Evolutionary conservation across 2,113 vertebrate genomes (phyloP), one percentile per base, ranked within the genome.

Genomic region (Anoplopoma fimbria): DNA sequence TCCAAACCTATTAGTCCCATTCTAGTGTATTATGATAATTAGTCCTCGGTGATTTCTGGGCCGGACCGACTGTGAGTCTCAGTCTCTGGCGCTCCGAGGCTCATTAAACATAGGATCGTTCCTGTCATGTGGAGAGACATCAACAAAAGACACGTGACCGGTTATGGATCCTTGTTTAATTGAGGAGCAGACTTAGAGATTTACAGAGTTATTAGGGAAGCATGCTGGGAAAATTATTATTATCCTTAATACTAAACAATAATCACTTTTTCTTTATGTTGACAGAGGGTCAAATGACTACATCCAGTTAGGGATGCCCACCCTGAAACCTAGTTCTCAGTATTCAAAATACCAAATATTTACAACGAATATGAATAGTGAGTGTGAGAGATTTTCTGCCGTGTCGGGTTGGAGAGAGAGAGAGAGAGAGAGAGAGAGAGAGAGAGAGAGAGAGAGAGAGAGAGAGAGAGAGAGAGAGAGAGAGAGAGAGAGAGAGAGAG

Each of bases 81-180:
- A 79, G 1, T 64, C 68, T 36, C 71, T 1, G 69, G 53, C 60
- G 67, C 69, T 62, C 57, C 0, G 14, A 62, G 77, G 79, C 71
- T 91, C 85, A 77, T 87, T 88, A 80, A 60, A 62, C 71, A n/a
- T 29, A 33, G 71, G 81, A 84, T 77, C 82, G 83, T 81, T 86
- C 10, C 17, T 38, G 69, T 81, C 71, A 31, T 77, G 51, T 1
- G 53, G 61, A 64, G 77, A 69, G 61, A 75, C 58, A 45, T 77
- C 51, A 65, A 19, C 57, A 34, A 6, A 55, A 47, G 67, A 72
- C 57, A 2, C 1, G 15, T 75, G 74, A 76, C 27, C 74, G 23
- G 34, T 17, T 25, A n/a, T 1, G 68, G 49, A 51, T 62, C 65
- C 82, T 27, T 53, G 67, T 64, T 71, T 64, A 45, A 82, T 38